Conservation (phyloP, 2,888 invertebrate genomes). For the Epiblema foenella region DNA sequence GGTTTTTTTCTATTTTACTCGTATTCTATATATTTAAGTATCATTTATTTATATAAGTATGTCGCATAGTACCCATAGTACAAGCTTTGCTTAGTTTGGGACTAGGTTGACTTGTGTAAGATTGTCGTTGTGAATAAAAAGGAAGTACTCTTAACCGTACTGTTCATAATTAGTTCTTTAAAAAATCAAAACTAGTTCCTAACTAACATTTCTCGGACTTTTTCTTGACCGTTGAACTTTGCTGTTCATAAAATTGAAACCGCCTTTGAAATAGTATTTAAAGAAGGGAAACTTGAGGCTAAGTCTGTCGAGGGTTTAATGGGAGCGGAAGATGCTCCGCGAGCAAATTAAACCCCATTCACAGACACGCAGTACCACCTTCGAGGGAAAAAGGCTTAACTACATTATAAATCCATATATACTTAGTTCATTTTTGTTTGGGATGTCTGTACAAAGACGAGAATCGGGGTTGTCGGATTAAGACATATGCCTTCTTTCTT, state of each 20-base stretch:
- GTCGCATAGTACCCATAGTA: too few relatives aligned
- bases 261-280: slow-evolving; percentile 31
- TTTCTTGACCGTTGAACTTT: slow-evolving; percentile 22
- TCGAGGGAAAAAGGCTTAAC: slow-evolving; percentile 7
- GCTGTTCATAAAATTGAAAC: slow-evolving; percentile 25
- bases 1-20: too few relatives aligned
- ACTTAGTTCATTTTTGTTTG: background rate
- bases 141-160: background rate
- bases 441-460: slow-evolving; percentile 13
- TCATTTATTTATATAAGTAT: too few relatives aligned
- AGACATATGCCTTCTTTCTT: slow-evolving; percentile 36
- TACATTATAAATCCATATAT: background rate
- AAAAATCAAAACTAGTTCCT: slow-evolving; percentile 18
- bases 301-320: slow-evolving; percentile 38
- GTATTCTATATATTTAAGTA: too few relatives aligned
- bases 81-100: too few relatives aligned
- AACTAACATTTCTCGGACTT: slow-evolving; percentile 20
- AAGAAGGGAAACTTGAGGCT: slow-evolving; percentile 32
- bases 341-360: slow-evolving; percentile 65
- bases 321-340: slow-evolving; percentile 35
- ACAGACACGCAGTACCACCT: slow-evolving; percentile 48
- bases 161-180: background rate
- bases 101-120: too few relatives aligned
- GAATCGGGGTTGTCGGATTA: slow-evolving; percentile 31
- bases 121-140: too few relatives aligned